A percentile compares a stretch with the other conserved stretches of the same genome.
phyloP scores from a whole-genome alignment of 2,797 vertebrate genomes.

The Peromyscus melanophrys region DNA sequence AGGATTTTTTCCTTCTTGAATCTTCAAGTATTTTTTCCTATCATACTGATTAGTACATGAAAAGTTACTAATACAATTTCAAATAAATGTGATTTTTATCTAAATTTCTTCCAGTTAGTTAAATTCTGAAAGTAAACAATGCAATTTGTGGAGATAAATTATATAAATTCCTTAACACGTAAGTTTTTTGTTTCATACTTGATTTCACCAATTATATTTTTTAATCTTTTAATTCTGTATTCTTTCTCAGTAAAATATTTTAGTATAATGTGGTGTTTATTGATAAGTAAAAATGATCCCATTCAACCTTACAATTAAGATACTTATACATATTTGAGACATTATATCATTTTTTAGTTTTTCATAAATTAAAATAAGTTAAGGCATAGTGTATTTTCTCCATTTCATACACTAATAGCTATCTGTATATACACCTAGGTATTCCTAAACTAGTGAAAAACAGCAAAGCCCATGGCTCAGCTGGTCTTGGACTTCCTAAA shows the following conservation, averaged over 20 bases:
- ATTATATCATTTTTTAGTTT: not conserved
- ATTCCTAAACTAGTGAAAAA: conserved; percentile 79
- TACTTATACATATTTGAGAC: not conserved
- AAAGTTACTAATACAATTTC: not conserved
- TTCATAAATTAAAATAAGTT: conserved; percentile 27
- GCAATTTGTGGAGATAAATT: not conserved
- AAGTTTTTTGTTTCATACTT: not conserved
- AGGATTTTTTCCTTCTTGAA: not conserved
- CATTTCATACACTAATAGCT: not conserved
- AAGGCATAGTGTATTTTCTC: not conserved
- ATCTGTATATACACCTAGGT: not conserved
- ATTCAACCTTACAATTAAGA: not conserved
- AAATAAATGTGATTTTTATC: not conserved
- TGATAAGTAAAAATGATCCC: not conserved
- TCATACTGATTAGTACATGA: not conserved
- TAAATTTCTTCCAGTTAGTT: not conserved
- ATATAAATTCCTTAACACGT: conserved; percentile 18
- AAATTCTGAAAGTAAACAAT: not conserved
- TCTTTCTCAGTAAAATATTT: conserved; percentile 16
- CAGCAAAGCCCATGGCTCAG: conserved; percentile 74
- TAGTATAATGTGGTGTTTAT: not conserved
- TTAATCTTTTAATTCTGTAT: not conserved
- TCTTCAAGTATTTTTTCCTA: not conserved
- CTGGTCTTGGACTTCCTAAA: conserved; percentile 78
- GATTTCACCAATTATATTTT: not conserved